phyloP scores from a whole-genome alignment of 1,140 invertebrate genomes.

The Macrosteles quadrilineatus region DNA sequence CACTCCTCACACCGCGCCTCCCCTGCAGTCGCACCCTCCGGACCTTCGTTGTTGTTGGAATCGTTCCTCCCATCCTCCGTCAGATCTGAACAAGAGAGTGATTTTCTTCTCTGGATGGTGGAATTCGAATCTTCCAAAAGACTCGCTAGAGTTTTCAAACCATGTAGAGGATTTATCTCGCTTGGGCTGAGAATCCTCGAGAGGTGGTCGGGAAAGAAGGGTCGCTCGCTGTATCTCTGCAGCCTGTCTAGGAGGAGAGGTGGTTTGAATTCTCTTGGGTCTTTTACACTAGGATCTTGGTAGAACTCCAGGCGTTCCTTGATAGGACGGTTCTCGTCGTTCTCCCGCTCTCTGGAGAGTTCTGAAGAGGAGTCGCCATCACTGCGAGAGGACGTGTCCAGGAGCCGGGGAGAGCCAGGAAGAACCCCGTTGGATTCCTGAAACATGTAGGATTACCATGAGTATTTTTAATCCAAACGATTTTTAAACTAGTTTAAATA shows the following conservation, averaged over 20 bases:
- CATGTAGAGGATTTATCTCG: slow-evolving; percentile 14
- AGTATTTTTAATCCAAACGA: background rate
- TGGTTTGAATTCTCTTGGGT: slow-evolving; percentile 6
- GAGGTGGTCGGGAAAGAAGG: slow-evolving; percentile 11
- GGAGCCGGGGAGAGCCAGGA: slow-evolving; percentile 10
- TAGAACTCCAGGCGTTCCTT: slow-evolving; percentile 43
- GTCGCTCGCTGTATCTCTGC: slow-evolving; percentile 1
- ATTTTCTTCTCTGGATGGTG: slow-evolving; percentile 5
- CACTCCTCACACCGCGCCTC: slow-evolving; percentile 50
- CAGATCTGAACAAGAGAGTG: slow-evolving; percentile 19
- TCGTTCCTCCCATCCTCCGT: slow-evolving; percentile 33
- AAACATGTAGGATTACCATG: slow-evolving; percentile 14
- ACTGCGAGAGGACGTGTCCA: background rate
- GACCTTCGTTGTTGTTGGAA: slow-evolving; percentile 38
- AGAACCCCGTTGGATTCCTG: slow-evolving; percentile 10
- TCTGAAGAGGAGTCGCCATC: slow-evolving; percentile 10
- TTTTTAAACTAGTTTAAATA: background rate
- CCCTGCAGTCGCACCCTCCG: background rate
- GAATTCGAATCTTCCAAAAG: slow-evolving; percentile 25
- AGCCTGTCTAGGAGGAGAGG: slow-evolving; percentile 2
- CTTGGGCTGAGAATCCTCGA: slow-evolving; percentile 20
- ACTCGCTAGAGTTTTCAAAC: slow-evolving; percentile 32
- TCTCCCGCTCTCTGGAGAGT: slow-evolving; percentile 3
- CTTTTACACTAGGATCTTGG: slow-evolving; percentile 32
- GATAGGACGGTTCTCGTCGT: slow-evolving; percentile 28